Conservation (phyloP, 2,888 invertebrate species). For the Harpagoxenus sublaevis region DNA sequence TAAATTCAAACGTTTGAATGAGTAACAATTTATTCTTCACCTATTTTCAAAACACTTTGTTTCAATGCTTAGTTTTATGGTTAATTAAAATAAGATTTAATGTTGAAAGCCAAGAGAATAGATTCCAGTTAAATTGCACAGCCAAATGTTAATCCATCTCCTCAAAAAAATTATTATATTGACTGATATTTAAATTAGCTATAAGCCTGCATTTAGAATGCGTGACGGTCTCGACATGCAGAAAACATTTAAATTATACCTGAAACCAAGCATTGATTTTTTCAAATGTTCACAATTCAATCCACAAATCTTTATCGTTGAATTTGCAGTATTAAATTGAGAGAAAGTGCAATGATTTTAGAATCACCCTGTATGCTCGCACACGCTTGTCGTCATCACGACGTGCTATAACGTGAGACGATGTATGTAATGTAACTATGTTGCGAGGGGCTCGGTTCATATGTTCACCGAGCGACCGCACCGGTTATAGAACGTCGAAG, state of each 20-base stretch:
- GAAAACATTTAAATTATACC: neutral
- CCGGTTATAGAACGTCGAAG: constrained; percentile 61
- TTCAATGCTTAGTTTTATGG: neutral
- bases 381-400: constrained; percentile 1
- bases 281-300: neutral
- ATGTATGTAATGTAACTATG: constrained; percentile 29
- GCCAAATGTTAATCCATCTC: neutral
- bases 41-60: neutral
- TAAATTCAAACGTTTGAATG: neutral
- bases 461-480: constrained; percentile 5
- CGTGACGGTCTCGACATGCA: neutral
- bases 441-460: constrained; percentile 44
- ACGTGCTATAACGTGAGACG: constrained; percentile 32
- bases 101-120: neutral
- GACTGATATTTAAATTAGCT: neutral
- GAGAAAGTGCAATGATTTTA: neutral
- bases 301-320: neutral
- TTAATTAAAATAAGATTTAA: neutral
- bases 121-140: neutral
- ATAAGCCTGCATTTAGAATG: neutral
- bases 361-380: constrained; percentile 29
- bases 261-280: neutral
- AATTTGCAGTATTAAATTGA: neutral
- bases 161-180: neutral
- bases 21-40: neutral